Evolutionary conservation across 2,888 invertebrate genomes (phyloP), one percentile per base, ranked within the genome.

Genomic region (Drosophila atripex): DNA sequence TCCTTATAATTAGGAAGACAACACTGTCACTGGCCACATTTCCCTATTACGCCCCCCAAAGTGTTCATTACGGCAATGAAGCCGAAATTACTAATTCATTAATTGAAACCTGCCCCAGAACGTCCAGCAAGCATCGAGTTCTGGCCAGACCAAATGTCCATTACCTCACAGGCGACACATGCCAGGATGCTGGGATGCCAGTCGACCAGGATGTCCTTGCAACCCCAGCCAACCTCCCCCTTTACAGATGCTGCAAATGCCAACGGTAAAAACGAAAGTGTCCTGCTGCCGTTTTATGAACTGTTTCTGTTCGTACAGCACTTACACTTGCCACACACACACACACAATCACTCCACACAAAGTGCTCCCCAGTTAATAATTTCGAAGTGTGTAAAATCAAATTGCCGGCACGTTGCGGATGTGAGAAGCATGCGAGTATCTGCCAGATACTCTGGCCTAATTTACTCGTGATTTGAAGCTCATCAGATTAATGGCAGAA

Each of bases 361-460:
- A 89, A 89, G 89, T 89, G 84, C 88, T 90, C 89, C 90, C 89
- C 82, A 89, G 90, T 87, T 88, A 89, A 83, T 85, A 85, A 88
- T 90, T 80, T 79, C 76, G 66, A 80, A 82, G 80, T 78, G 89
- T 86, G 85, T 82, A 85, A 87, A 88, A 88, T 89, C 87, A 88
- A 86, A 89, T 83, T 71, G 69, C 65, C 69, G 38, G 59, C 70
- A 71, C 63, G 41, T 73, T 52, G 68, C 50, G 32, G 35, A 52
- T 74, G 60, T 65, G 45, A 49, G 64, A 50, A 51, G 39, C 39
- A 41, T 47, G 53, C 45, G 49, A 50, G 65, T 53, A 71, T 71
- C 75, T 76, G 39, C 41, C 28, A 77, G 58, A 70, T 70, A 73
- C 50, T 46, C 28, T 60, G 50, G 49, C 70, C 71, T 77, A 70